A percentile compares a stretch with the other conserved stretches of the same genome.
phyloP scores from a whole-genome alignment of 2,888 invertebrate genomes.

The Artemia sp. region DNA sequence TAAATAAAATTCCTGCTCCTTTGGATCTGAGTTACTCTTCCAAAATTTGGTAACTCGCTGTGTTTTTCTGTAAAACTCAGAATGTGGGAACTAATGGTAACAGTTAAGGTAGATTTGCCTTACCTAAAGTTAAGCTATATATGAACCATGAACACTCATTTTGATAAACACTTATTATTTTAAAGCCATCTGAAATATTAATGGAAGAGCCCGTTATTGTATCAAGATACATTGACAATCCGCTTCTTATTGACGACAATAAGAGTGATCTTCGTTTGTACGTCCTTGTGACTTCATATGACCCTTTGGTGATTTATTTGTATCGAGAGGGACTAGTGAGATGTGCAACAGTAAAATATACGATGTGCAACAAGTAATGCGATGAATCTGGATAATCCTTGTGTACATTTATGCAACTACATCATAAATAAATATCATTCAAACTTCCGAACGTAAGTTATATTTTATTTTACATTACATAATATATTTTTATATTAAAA shows the following conservation, averaged over 20 bases:
- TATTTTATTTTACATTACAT: slow-evolving; percentile 2
- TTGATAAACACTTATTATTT: background rate
- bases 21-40: no score
- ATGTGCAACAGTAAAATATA: slow-evolving; percentile 87
- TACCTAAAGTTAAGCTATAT: no score
- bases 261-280: slow-evolving; percentile 92
- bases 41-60: no score
- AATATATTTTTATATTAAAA: no score
- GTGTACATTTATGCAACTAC: slow-evolving; percentile 95
- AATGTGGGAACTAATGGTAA: no score
- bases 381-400: slow-evolving; percentile 84
- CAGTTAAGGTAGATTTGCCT: no score
- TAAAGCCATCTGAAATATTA: slow-evolving; percentile 70
- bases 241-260: slow-evolving; percentile 69
- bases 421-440: slow-evolving; percentile 94
- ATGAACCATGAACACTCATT: no score
- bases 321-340: slow-evolving; percentile 91
- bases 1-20: no score
- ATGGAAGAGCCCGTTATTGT: slow-evolving; percentile 79
- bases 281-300: slow-evolving; percentile 81
- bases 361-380: slow-evolving; percentile 70
- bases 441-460: slow-evolving; percentile 74
- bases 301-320: slow-evolving; percentile 80
- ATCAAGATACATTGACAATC: slow-evolving; percentile 71
- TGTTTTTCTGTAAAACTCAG: no score